Percentiles rank a stretch among this genome's conserved stretches.
Evolutionary conservation across 2,797 vertebrate genomes (phyloP).

Genomic region (Loriculus beryllinus): DNA sequence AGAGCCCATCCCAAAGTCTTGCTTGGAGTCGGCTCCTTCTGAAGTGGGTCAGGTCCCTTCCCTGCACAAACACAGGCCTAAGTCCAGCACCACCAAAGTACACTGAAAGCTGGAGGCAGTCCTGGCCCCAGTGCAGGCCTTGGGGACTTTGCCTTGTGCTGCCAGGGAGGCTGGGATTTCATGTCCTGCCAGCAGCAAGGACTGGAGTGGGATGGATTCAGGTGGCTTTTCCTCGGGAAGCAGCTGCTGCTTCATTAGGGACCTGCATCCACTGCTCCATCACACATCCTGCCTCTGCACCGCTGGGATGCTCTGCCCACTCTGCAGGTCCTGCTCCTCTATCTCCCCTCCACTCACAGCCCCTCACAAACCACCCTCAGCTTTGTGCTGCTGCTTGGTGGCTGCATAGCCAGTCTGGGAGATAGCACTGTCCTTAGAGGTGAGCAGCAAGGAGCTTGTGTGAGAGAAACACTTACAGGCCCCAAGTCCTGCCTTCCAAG

Average conservation of each 20-base stretch:
- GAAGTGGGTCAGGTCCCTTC: not conserved
- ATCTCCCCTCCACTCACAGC: not conserved
- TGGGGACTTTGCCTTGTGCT: conserved; percentile 24
- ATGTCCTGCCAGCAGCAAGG: not conserved
- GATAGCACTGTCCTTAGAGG: accelerated
- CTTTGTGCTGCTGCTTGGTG: accelerated
- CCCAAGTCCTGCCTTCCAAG: not conserved
- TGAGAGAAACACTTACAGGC: not conserved
- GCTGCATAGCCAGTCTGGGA: accelerated
- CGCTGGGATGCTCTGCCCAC: not conserved
- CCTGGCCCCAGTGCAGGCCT: not conserved
- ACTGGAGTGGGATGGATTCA: not conserved
- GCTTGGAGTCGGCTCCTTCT: not conserved
- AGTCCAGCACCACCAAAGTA: conserved; percentile 26
- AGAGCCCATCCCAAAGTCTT: not conserved
- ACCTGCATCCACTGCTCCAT: not conserved
- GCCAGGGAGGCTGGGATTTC: accelerated
- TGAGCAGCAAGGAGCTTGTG: not conserved
- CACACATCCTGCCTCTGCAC: not conserved
- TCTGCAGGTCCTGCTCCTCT: not conserved
- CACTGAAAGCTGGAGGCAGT: not conserved
- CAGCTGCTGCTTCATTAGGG: not conserved
- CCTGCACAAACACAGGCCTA: conserved; percentile 17
- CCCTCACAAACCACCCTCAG: accelerated
- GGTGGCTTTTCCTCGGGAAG: not conserved